Conservation (phyloP, 2,113 vertebrate species). For the Corythoichthys haematopterus region DNA sequence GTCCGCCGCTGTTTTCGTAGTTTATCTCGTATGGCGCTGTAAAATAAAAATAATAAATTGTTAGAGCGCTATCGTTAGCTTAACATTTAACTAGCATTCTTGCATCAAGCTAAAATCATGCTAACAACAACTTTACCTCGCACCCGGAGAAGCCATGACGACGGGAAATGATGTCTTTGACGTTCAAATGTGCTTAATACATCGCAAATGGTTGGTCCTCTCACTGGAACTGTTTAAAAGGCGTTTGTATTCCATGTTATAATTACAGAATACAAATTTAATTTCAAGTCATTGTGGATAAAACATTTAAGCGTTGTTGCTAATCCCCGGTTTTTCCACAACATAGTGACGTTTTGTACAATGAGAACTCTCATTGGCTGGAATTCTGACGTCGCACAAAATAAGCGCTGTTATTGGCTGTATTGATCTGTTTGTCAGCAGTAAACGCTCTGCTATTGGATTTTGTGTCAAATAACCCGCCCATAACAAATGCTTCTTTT, state of each 20-base stretch:
- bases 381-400: too few relatives aligned
- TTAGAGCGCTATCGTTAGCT: background rate
- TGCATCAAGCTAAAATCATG: background rate
- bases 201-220: background rate
- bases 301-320: background rate
- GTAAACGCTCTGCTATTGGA: background rate
- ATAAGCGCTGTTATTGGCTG: background rate
- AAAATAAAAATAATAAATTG: slow-evolving; percentile 3
- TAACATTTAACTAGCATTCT: background rate
- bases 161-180: background rate
- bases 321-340: background rate
- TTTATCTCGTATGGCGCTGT: slow-evolving; percentile 55
- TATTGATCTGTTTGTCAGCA: background rate
- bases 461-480: background rate
- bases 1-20: slow-evolving; percentile 61
- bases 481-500: background rate
- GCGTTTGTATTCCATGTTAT: background rate
- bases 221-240: background rate
- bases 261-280: background rate
- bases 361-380: background rate
- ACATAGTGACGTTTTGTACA: background rate
- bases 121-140: slow-evolving; percentile 42
- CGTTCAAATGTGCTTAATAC: background rate
- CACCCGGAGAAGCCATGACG: slow-evolving; percentile 59
- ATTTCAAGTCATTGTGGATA: background rate